phyloP scores from a whole-genome alignment of 2,888 invertebrate genomes.

The Parnassius orleans region DNA sequence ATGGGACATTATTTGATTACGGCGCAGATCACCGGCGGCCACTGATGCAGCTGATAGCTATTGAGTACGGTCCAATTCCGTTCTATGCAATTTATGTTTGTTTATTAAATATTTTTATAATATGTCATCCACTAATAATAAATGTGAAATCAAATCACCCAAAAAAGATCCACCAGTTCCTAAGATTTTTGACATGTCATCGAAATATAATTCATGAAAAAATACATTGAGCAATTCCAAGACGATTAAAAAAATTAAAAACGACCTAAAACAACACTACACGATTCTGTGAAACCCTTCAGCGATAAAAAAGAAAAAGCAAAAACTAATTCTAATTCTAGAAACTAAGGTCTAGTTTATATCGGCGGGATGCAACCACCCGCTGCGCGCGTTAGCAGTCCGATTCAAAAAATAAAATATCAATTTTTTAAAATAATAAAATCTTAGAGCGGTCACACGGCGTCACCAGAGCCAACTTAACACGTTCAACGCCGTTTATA shows the following conservation, averaged over 20 bases:
- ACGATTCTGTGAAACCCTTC: conserved; percentile 66
- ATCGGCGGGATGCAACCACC: conserved; percentile 46
- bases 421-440: conserved; percentile 78
- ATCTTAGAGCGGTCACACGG: conserved; percentile 75
- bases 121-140: too few species aligned
- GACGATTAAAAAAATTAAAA: conserved; percentile 60
- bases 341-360: conserved; percentile 43
- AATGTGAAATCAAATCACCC: too few species aligned
- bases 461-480: conserved; percentile 53
- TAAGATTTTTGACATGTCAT: conserved; percentile 10
- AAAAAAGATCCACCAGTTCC: too few species aligned
- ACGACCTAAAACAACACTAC: conserved; percentile 57
- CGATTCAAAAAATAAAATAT: conserved; percentile 76
- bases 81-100: conserved; percentile 10
- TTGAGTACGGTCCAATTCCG: not conserved
- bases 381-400: conserved; percentile 75
- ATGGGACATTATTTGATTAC: conserved; percentile 59
- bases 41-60: conserved; percentile 41
- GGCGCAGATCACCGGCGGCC: conserved; percentile 27
- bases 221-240: conserved; percentile 47
- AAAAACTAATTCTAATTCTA: conserved; percentile 43
- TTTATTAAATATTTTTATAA: conserved; percentile 41
- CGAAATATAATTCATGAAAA: conserved; percentile 29
- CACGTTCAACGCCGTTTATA: conserved; percentile 32
- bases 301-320: conserved; percentile 37